A percentile compares a stretch with the other conserved stretches of the same genome.
phyloP scores from a whole-genome alignment of 1,140 invertebrate species.

The Platyura marginata region DNA sequence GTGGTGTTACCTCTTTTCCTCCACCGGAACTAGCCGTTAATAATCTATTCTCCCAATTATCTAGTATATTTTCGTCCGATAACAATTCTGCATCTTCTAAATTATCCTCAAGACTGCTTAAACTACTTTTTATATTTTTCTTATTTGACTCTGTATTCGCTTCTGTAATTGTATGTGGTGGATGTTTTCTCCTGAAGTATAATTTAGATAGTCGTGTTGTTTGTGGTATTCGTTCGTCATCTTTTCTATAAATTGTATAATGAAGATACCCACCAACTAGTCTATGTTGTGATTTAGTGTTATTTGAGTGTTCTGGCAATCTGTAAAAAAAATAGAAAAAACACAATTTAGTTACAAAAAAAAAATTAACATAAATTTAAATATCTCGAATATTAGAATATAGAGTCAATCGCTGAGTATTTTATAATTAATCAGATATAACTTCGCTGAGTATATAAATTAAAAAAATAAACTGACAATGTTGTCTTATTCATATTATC shows the following conservation, averaged over 20 bases:
- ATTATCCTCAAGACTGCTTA: no score
- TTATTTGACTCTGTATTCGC: background rate
- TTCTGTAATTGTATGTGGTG: slow-evolving; percentile 11
- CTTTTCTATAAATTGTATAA: slow-evolving; percentile 6
- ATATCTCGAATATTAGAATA: no score
- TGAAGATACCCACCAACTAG: slow-evolving; percentile 40
- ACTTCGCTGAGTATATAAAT: background rate
- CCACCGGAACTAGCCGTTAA: slow-evolving; percentile 42
- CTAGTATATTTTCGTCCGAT: slow-evolving; percentile 20
- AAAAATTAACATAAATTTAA: no score
- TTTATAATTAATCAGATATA: background rate
- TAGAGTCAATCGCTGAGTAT: background rate
- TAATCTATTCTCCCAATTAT: slow-evolving; percentile 43
- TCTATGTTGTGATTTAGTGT: slow-evolving; percentile 32
- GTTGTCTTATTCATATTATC: no score
- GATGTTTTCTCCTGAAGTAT: slow-evolving; percentile 1
- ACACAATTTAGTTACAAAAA: background rate
- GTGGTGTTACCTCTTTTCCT: slow-evolving; percentile 30
- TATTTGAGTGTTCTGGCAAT: slow-evolving; percentile 11
- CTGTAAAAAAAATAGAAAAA: background rate
- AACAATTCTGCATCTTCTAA: slow-evolving; percentile 23
- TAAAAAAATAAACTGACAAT: background rate
- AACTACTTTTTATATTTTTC: slow-evolving; percentile 3
- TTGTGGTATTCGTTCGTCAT: background rate
- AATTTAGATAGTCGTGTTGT: background rate